Percentiles rank a stretch among this genome's conserved stretches.
phyloP scores from a whole-genome alignment of 2,113 vertebrate genomes.

The Elephantulus edwardii region DNA sequence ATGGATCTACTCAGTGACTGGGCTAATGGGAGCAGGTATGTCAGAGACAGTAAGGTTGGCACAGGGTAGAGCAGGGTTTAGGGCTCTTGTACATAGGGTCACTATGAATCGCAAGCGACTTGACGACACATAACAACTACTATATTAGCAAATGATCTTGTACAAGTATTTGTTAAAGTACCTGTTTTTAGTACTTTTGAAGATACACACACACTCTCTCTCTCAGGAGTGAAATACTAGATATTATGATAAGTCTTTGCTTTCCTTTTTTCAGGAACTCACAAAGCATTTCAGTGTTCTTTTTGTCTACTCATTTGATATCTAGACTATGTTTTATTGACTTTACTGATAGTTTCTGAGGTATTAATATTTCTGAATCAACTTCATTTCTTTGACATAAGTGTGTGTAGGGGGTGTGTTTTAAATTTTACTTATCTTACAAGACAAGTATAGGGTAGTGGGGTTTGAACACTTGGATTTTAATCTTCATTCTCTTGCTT shows the following conservation, averaged over 20 bases:
- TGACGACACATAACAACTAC: too few relatives aligned
- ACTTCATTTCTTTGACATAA: constrained; percentile 22
- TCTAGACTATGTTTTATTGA: not conserved
- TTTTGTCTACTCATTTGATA: not conserved
- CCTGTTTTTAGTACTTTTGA: not conserved
- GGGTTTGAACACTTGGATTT: not conserved
- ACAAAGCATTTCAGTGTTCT: not conserved
- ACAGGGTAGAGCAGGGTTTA: too few relatives aligned
- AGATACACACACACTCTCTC: not conserved
- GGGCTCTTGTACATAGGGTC: too few relatives aligned
- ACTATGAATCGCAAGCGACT: too few relatives aligned
- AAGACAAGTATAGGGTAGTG: not conserved
- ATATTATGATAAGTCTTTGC: not conserved
- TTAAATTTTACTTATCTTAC: not conserved
- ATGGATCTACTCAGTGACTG: too few relatives aligned
- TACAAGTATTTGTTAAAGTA: not conserved
- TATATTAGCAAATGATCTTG: too few relatives aligned
- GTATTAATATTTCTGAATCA: constrained; percentile 15
- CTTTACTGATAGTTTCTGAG: not conserved
- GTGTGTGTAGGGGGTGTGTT: not conserved
- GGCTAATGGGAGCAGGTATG: too few relatives aligned
- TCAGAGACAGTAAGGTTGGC: too few relatives aligned
- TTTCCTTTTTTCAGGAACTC: not conserved
- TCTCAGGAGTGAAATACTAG: not conserved
- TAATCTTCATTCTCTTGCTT: not conserved